Percentiles rank a stretch among this genome's conserved stretches.
These are phyloP conservation scores for Porites australiensis DNA, from an alignment of 64 coral and sea anemone genomes.

Conservation along the genomic window DNA sequence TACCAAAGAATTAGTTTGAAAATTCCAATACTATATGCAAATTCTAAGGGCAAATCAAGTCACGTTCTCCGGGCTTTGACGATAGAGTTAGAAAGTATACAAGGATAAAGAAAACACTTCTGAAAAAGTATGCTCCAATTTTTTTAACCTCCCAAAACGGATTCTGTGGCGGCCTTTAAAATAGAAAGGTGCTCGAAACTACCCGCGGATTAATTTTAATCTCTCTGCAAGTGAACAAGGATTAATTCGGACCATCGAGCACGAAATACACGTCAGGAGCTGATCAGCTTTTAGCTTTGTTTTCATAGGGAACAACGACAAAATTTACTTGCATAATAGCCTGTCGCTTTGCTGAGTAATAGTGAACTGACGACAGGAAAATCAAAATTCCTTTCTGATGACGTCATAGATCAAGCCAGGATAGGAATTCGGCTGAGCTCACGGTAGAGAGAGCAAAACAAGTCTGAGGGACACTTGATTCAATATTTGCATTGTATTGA, in stretches of 20 bases:
- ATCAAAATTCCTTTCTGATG: slow-evolving; percentile 29
- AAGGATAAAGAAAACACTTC: not conserved
- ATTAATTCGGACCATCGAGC: not conserved
- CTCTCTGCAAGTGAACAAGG: not conserved
- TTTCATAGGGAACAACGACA: not conserved
- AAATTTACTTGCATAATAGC: not conserved
- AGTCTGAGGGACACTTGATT: not conserved
- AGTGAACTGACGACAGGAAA: not conserved
- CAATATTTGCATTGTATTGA: slow-evolving; percentile 22
- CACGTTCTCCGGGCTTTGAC: not conserved
- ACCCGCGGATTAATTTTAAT: not conserved
- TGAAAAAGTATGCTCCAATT: not conserved
- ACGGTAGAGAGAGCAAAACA: not conserved
- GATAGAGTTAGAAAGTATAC: not conserved
- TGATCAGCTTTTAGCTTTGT: not conserved
- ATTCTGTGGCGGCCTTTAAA: not conserved
- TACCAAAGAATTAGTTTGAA: slow-evolving; percentile 5
- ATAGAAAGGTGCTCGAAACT: not conserved
- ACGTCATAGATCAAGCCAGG: slow-evolving; percentile 8
- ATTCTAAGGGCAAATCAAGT: not conserved
- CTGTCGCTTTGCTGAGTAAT: not conserved
- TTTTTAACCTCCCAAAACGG: not conserved
- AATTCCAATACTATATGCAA: slow-evolving; percentile 38
- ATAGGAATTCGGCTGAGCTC: slow-evolving; percentile 1
- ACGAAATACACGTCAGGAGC: not conserved